Percentiles rank a stretch among this genome's conserved stretches.
Evolutionary conservation across 2,888 invertebrate genomes (phyloP).

Genomic region (Hydropsyche betteni): DNA sequence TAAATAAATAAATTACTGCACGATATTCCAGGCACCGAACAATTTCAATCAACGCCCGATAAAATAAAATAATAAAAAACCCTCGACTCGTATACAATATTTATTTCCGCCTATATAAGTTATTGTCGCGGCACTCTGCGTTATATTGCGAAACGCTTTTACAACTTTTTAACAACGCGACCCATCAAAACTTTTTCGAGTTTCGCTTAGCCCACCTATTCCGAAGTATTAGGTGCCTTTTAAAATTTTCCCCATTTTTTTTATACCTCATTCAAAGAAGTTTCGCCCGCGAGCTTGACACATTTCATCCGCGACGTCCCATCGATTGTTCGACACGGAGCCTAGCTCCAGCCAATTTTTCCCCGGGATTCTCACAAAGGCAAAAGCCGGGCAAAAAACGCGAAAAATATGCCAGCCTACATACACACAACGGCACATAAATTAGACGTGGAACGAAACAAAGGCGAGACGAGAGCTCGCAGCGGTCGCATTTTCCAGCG

Average conservation of each 20-base stretch:
- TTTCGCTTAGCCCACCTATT: conserved; percentile 29
- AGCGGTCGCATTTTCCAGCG: conserved; percentile 1
- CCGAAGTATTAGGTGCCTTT: neutral
- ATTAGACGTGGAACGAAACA: conserved; percentile 23
- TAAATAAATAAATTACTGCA: too few relatives aligned
- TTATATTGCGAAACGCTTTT: conserved; percentile 31
- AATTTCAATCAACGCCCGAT: too few relatives aligned
- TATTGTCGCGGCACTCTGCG: conserved; percentile 2
- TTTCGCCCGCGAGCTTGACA: conserved; percentile 4
- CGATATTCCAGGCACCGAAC: too few relatives aligned
- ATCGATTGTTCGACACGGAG: neutral
- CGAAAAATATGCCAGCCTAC: neutral
- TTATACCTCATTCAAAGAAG: conserved; percentile 6
- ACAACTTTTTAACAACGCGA: conserved; percentile 32
- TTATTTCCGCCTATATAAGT: too few relatives aligned
- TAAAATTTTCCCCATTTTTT: neutral
- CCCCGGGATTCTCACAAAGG: neutral
- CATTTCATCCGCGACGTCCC: neutral
- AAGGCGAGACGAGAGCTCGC: neutral
- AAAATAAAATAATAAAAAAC: too few relatives aligned
- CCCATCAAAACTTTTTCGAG: conserved; percentile 26
- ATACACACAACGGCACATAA: neutral
- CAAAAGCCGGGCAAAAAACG: neutral
- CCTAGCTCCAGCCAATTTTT: neutral
- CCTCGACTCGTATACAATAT: too few relatives aligned